A percentile compares a stretch with the other conserved stretches of the same genome.
Conservation (phyloP, 2,113 vertebrate genomes). For the Protobothrops flavoviridis region DNA sequence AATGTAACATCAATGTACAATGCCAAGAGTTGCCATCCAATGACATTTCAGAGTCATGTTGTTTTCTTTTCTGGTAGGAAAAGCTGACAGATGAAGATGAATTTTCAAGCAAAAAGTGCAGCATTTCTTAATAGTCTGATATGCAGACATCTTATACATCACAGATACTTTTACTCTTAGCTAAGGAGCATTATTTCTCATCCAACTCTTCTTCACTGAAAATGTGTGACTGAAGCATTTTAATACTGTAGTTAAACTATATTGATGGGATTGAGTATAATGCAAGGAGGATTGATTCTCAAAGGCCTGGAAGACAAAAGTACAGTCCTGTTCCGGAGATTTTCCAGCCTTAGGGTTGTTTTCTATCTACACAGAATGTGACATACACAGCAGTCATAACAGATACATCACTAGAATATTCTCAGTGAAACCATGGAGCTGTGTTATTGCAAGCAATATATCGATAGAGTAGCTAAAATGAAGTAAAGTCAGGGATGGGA, state of each 20-base stretch:
- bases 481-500: neutral
- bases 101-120: neutral
- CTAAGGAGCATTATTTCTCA: neutral
- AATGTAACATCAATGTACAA: constrained; percentile 6
- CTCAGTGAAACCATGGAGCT: neutral
- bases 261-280: neutral
- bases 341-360: neutral
- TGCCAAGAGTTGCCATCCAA: neutral
- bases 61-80: neutral
- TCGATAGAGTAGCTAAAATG: too few species aligned
- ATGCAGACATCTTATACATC: neutral
- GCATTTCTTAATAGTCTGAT: neutral
- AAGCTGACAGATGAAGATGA: neutral
- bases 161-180: neutral
- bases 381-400: neutral
- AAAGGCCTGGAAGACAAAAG: neutral
- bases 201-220: neutral
- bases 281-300: neutral
- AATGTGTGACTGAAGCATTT: neutral
- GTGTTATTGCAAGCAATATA: neutral
- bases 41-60: neutral
- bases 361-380: neutral
- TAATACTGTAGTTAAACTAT: neutral
- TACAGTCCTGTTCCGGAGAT: neutral
- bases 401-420: neutral